Conservation (phyloP, 1,140 invertebrate species). For the Bactericera cockerelli region DNA sequence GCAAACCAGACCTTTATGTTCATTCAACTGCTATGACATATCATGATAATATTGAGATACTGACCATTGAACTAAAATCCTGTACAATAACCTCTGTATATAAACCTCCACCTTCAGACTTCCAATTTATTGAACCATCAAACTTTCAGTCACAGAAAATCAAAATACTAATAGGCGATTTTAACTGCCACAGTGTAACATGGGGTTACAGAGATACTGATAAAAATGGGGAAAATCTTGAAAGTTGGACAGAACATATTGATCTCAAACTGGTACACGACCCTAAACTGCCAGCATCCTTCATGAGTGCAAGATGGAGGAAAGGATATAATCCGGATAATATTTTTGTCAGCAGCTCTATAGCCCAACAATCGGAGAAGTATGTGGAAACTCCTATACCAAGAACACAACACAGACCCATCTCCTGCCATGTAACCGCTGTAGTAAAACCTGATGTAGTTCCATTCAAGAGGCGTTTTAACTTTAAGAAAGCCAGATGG, state of each 20-base stretch:
- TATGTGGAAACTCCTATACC: no score
- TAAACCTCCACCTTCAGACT: not conserved
- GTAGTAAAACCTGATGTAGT: constrained; percentile 1
- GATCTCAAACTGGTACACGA: constrained; percentile 7
- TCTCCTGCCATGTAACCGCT: not conserved
- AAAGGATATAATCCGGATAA: no score
- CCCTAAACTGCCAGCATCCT: no score
- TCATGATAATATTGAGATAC: not conserved
- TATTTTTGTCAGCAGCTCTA: constrained; percentile 1
- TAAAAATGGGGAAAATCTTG: constrained; percentile 4
- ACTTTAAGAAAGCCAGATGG: constrained; percentile 11
- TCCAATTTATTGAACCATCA: not conserved
- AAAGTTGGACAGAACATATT: constrained; percentile 3
- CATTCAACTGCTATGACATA: not conserved
- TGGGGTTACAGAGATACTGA: constrained; percentile 12
- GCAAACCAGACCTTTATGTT: not conserved
- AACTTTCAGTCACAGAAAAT: constrained; percentile 11
- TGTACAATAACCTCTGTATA: not conserved
- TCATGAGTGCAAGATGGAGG: not conserved
- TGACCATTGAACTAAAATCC: no score
- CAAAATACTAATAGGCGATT: constrained; percentile 12
- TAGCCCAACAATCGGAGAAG: constrained; percentile 6
- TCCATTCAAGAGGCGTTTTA: no score
- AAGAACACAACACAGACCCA: no score
- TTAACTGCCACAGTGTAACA: constrained; percentile 11